Conservation (phyloP, 2,113 vertebrate genomes). For the Vulpes vulpes region DNA sequence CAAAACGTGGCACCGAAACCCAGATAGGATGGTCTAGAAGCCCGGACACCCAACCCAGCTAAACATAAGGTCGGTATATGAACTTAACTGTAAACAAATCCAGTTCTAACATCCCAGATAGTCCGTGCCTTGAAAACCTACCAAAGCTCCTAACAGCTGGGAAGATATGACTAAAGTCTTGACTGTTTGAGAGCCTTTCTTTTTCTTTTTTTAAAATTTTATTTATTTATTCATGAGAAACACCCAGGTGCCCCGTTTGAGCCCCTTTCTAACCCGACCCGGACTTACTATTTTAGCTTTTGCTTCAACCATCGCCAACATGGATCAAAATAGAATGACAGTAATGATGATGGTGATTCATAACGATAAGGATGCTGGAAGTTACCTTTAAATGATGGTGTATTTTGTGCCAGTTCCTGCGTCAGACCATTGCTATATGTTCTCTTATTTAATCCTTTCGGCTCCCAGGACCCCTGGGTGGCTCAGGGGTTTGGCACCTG, state of each 20-base stretch:
- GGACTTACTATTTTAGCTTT: background rate
- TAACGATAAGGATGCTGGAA: background rate
- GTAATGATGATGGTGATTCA: too few species aligned
- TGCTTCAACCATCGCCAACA: background rate
- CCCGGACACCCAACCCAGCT: background rate
- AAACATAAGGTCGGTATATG: background rate
- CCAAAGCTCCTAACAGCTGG: background rate
- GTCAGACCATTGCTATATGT: background rate
- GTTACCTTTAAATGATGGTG: background rate
- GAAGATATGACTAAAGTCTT: background rate
- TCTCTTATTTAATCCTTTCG: background rate
- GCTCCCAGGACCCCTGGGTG: too few species aligned
- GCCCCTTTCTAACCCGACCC: background rate
- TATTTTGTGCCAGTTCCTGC: background rate
- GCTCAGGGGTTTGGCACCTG: too few species aligned
- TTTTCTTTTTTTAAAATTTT: too few species aligned
- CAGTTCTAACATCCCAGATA: background rate
- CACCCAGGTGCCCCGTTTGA: too few species aligned
- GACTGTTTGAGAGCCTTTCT: background rate
- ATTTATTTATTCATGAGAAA: too few species aligned
- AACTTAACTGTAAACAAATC: background rate
- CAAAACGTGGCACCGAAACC: background rate
- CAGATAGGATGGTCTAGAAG: background rate
- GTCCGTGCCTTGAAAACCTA: background rate
- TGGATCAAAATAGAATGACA: background rate